These are phyloP conservation scores for Doryteuthis pealeii DNA, from an alignment of 1,140 invertebrate species.

Conservation along the genomic window DNA sequence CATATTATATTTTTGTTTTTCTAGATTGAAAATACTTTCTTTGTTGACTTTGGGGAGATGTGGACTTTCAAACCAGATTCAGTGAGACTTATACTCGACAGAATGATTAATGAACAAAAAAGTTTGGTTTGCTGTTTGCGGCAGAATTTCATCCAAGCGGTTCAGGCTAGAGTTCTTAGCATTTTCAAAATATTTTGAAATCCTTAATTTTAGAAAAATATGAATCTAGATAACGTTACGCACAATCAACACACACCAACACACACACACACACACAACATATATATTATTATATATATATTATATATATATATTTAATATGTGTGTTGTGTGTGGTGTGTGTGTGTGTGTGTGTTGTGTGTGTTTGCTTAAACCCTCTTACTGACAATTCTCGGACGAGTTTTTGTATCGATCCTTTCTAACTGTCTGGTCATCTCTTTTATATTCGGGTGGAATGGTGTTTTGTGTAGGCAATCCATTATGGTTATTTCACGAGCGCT, in stretches of 20 bases:
- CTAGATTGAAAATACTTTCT: constrained; percentile 89
- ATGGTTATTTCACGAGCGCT: too few species aligned
- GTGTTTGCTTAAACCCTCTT: too few species aligned
- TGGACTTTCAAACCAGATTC: constrained; percentile 97
- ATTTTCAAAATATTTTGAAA: constrained; percentile 23
- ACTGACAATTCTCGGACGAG: too few species aligned
- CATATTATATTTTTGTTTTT: neutral
- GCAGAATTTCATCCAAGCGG: constrained; percentile 97
- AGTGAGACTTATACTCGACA: constrained; percentile 90
- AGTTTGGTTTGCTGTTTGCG: constrained; percentile 96
- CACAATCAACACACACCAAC: too few species aligned
- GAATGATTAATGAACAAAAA: constrained; percentile 99
- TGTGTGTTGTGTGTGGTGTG: too few species aligned
- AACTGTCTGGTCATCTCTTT: too few species aligned
- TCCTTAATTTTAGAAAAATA: constrained; percentile 39
- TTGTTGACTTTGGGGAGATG: constrained; percentile 96
- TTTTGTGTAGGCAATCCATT: too few species aligned
- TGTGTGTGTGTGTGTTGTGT: too few species aligned
- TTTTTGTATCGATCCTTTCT: too few species aligned
- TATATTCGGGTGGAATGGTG: too few species aligned
- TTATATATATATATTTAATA: too few species aligned
- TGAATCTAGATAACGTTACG: constrained; percentile 42
- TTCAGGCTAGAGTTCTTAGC: constrained; percentile 66
- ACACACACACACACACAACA: constrained; percentile 39
- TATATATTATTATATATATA: constrained; percentile 33